Evolutionary conservation across 2,888 invertebrate species (phyloP).

Genomic region (Eustalomyia histrio): DNA sequence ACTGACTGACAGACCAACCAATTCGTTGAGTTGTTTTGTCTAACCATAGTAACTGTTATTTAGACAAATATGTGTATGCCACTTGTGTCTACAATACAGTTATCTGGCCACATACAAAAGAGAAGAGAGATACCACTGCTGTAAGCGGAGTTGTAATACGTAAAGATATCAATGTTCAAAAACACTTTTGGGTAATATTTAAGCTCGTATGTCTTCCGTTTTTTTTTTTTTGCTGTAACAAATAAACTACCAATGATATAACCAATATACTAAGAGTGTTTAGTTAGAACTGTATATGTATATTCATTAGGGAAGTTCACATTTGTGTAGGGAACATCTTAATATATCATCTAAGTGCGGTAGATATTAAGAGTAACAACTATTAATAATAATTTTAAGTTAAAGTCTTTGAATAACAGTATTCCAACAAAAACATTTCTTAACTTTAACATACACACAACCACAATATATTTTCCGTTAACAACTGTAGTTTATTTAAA

Average conservation of each 20-base stretch:
- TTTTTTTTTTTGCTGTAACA: neutral
- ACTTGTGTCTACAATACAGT: neutral
- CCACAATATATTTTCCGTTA: too few relatives aligned
- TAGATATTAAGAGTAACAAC: too few relatives aligned
- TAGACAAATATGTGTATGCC: neutral
- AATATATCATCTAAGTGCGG: too few relatives aligned
- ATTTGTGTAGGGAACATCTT: too few relatives aligned
- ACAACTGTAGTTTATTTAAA: too few relatives aligned
- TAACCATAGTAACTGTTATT: conserved; percentile 11
- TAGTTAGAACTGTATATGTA: too few relatives aligned
- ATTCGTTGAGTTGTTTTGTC: neutral
- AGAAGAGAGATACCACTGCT: neutral
- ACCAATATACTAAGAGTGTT: neutral
- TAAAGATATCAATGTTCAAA: conserved; percentile 14
- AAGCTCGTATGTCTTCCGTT: neutral
- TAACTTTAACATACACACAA: too few relatives aligned
- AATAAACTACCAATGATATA: conserved; percentile 12
- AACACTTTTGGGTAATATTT: conserved; percentile 28
- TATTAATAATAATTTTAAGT: too few relatives aligned
- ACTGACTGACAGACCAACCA: neutral
- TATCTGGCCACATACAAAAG: neutral
- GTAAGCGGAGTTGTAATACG: neutral
- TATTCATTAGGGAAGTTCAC: too few relatives aligned
- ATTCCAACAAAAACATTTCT: too few relatives aligned
- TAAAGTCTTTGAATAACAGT: too few relatives aligned